Evolutionary conservation across 2,888 invertebrate genomes (phyloP), one percentile per base, ranked within the genome.

Genomic region (Rugalucina vietnamica): DNA sequence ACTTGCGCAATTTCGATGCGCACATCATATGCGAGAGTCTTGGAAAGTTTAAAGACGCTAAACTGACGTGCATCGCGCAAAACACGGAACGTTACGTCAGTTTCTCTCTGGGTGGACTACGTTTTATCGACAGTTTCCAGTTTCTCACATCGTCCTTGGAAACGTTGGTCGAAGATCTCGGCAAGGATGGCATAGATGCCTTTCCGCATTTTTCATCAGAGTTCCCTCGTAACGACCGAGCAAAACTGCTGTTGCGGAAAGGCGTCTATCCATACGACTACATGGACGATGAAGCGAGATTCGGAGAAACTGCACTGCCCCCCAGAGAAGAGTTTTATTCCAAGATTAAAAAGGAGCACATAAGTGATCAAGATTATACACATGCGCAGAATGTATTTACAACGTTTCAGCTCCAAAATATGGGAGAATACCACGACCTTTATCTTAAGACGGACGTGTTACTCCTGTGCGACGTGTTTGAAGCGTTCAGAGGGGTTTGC

Each of bases 341-440:
- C 3, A 18, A 32, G 14, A 65, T 65, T 18, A 65, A 65, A 24
- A 1, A 4, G 1, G 34, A 27, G 1, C 2, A 21, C 34, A 65
- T 65, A 18, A 29, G 34, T 5, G 34, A 65, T 3, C 14, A 32
- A 73, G 83, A 83, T 24, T 79, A 76, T 18, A 43, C n/a, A 4
- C 83, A 76, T 73, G 83, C 76, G 1, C 60, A 29, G 43, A 78
- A 43, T 27, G 81, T 77, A 27, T 81, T 65, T 78, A 12, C 21
- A 27, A 54, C 24, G 32, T 81, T 79, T n/a, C 12, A 76, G 21
- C 27, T 78, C 69, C 65, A 43, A 49, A 8, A 27, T 32, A 32
- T 83, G 36, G 78, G 82, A 2, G 84, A 84, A 18, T 82, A 77
- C 54, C 82, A 82, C 34, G 80, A 87, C 27, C 69, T 81, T 1